Base-by-base conservation (phyloP, 2,797 vertebrate species). In the Karalla daura region DNA sequence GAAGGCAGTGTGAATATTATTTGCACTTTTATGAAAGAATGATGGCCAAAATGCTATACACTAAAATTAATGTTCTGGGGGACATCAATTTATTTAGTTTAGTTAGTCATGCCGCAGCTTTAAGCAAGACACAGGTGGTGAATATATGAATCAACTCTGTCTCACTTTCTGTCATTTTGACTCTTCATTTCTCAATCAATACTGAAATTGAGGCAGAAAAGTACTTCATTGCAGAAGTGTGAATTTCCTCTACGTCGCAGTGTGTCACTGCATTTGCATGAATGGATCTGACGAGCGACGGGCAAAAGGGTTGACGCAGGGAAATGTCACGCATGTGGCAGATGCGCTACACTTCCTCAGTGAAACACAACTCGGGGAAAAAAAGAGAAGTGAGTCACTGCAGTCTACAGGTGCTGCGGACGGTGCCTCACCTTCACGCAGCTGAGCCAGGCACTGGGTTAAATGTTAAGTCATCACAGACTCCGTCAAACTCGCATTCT, bases 401-500 rank as follows among this genome's bases (percentile, higher is more conserved):
- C 43, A 47, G 10, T 32, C 43, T 49, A 23, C 51, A 21, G 23
- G 27, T 36, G 39, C 43, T 36, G 59, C 28, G 64, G 46, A 53
- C 12, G 1, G 65, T 24, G 54, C 40, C 56, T 69, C 67, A 44
- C 9, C 11, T 39, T n/a, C 23, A 32, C 5, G 41, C 27, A 5
- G n/a, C 39, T 30, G 15, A 21, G 33, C 41, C 4, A 62, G 13
- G 44, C 50, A 24, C 58, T 3, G 15, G 70, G 81, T 74, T 50
- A 67, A 14, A 73, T 3, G 4, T 5, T 30, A 5, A 17, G 51
- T 63, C 30, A 50, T 21, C 17, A 13, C 7, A 2, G 43, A 55
- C 27, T 14, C 17, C 13, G 10, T 70, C 65, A 87, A 83, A 86
- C 20, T 36, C 7, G 18, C n/a, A 83, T 85, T 18, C 33, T 6